Evolutionary conservation across 2,113 vertebrate genomes (phyloP), one percentile per base, ranked within the genome.

Genomic region (Prunella fulvescens): DNA sequence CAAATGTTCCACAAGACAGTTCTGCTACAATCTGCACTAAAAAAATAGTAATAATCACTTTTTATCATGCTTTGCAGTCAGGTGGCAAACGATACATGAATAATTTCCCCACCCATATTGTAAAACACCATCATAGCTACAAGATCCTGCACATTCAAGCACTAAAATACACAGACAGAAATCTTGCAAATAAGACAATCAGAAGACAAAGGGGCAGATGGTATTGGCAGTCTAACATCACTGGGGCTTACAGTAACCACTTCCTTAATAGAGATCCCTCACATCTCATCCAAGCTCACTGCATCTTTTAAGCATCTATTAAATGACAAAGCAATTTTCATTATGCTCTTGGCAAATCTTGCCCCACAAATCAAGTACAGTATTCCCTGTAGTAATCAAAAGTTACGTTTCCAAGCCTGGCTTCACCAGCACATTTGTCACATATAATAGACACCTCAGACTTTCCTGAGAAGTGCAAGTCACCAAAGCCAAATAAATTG

Each of bases 401-500:
- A 90, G 33, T 90, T 69, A 48, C 33, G 20, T 74, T 83, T 90
- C 77, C 81, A 80, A 79, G 62, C 24, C 54, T 74, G 72, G 39
- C 73, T 90, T 92, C 39, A 42, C 56, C 51, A 81, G 64, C 50
- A 88, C 35, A 70, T 93, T 61, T 90, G 60, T 93, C 74, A 88
- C 22, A 70, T 20, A 42, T 64, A 96, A 81, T 15, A 87, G 70
- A 86, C 3, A 8, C 19, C 78, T 84, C 51, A 64, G 25, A 86
- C 73, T 81, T 66, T 92, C 72, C 60, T 78, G 81, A 70, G 60
- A 31, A 80, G 39, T 37, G 3, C 39, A 83, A 93, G 72, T 86
- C 37, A 88, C n/a, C 80, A 53, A 86, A 90, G 76, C 39, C 91
- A 90, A 94, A 88, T 31, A 90, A 95, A 77, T n/a, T 70, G 39